Conservation (phyloP, 2,888 invertebrate genomes). For the Augochlorella aurata region DNA sequence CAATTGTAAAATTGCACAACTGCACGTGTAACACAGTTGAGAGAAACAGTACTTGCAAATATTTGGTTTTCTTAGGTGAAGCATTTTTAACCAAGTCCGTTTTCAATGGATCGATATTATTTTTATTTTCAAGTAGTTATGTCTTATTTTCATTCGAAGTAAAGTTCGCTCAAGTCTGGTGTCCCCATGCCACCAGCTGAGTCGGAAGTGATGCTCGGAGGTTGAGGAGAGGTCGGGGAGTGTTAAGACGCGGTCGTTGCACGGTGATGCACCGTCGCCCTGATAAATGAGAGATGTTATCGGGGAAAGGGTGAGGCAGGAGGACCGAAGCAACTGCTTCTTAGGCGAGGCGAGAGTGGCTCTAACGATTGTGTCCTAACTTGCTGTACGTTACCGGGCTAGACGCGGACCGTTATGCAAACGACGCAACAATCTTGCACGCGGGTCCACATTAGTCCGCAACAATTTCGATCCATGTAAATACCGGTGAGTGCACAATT, state of each 20-base stretch:
- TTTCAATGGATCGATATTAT: no score
- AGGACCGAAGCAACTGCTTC: constrained; percentile 57
- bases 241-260: constrained; percentile 70
- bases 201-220: constrained; percentile 59
- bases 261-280: constrained; percentile 63
- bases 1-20: background rate
- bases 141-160: no score
- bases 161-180: no score
- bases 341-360: constrained; percentile 52
- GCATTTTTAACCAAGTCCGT: no score
- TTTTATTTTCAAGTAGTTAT: no score
- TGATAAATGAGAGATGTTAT: constrained; percentile 74
- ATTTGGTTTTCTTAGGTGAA: no score
- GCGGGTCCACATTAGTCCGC: constrained; percentile 35
- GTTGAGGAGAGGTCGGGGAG: constrained; percentile 53
- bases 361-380: constrained; percentile 65
- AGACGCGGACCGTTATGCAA: constrained; percentile 60
- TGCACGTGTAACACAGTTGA: no score
- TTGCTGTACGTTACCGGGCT: constrained; percentile 59
- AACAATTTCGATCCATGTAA: constrained; percentile 32
- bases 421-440: constrained; percentile 56
- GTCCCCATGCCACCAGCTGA: constrained; percentile 26
- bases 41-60: no score
- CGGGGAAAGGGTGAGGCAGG: constrained; percentile 54
- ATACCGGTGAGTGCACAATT: constrained; percentile 11